Evolutionary conservation across 1,140 invertebrate genomes (phyloP).

Genomic region (Heliconius congener): DNA sequence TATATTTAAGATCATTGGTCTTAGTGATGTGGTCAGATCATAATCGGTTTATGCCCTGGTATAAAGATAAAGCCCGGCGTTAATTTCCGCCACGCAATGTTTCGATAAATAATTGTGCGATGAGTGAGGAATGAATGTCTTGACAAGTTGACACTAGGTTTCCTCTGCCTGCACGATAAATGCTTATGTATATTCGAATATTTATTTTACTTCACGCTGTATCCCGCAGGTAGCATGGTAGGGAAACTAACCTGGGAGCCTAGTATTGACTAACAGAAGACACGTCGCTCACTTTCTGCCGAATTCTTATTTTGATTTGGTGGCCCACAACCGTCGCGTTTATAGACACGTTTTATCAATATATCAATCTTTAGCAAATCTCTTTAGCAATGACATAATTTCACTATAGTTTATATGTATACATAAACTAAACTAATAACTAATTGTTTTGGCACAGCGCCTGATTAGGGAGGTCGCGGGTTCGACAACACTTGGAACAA

Average conservation of each 20-base stretch:
- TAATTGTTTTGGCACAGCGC: neutral
- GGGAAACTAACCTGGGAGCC: too few relatives aligned
- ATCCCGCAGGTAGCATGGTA: too few relatives aligned
- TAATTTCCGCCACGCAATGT: neutral
- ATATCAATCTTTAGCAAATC: neutral
- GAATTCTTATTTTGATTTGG: too few relatives aligned
- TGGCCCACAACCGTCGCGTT: too few relatives aligned
- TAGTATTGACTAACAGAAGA: too few relatives aligned
- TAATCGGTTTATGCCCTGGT: too few relatives aligned
- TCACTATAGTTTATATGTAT: neutral
- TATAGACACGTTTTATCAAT: neutral
- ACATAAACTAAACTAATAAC: neutral
- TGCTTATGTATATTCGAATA: too few relatives aligned
- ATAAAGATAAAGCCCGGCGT: neutral
- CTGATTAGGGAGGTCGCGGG: neutral
- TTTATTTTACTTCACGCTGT: too few relatives aligned
- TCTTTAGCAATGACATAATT: slow-evolving; percentile 1
- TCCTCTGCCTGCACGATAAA: too few relatives aligned
- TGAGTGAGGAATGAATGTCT: neutral
- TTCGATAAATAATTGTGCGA: neutral
- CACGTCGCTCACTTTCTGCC: too few relatives aligned
- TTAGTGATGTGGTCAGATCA: too few relatives aligned
- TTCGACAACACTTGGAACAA: slow-evolving; percentile 3
- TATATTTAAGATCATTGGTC: neutral
- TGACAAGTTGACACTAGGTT: neutral